Conservation (phyloP, 2,113 vertebrate genomes). For the Macquaria ambigua region DNA sequence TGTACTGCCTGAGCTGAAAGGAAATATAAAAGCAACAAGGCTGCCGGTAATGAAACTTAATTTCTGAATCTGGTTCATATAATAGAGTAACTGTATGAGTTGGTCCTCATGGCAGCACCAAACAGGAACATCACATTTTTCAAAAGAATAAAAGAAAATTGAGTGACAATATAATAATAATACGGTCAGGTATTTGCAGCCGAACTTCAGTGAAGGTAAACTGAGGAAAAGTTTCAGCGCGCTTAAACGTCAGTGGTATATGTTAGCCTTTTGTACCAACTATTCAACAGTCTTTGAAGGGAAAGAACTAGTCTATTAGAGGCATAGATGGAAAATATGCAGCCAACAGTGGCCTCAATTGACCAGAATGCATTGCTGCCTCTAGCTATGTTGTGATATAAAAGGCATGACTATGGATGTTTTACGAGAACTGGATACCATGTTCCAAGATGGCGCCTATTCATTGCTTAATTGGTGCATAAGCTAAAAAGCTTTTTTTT, state of each 20-base stretch:
- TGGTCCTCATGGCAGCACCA: neutral
- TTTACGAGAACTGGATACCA: neutral
- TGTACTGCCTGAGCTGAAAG: neutral
- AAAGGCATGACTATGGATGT: neutral
- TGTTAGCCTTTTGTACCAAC: neutral
- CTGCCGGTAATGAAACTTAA: neutral
- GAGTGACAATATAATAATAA: neutral
- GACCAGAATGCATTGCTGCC: neutral
- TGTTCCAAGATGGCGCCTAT: neutral
- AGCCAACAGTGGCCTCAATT: neutral
- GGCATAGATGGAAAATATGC: neutral
- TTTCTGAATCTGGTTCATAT: neutral
- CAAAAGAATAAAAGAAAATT: neutral
- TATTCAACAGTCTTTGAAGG: neutral
- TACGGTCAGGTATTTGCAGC: neutral
- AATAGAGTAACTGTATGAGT: neutral
- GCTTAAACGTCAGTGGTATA: neutral
- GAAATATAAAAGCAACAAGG: neutral
- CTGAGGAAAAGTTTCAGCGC: neutral
- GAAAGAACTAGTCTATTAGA: neutral
- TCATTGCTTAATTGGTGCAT: too few species aligned
- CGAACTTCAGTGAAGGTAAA: constrained; percentile 7
- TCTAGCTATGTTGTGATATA: neutral
- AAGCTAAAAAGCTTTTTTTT: too few species aligned
- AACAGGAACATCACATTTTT: neutral